Evolutionary conservation across 2,113 vertebrate species (phyloP).

Genomic region (Anolis sagrei): DNA sequence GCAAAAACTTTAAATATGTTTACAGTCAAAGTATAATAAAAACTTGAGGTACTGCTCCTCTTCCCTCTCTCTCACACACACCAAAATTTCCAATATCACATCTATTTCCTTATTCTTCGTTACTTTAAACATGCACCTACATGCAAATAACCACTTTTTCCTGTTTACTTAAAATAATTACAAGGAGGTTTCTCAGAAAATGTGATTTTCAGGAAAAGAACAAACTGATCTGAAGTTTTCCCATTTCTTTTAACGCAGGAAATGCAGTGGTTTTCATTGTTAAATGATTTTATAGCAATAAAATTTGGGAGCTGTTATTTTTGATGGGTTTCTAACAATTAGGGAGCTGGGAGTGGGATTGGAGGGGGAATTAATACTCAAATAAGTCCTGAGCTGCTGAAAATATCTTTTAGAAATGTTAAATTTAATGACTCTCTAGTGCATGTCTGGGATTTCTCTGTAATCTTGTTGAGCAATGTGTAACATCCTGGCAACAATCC

Average conservation of each 20-base stretch:
- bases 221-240: conserved; percentile 70
- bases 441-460: conserved; percentile 69
- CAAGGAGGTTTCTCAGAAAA: conserved; percentile 68
- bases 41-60: not conserved
- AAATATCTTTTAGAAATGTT: conserved; percentile 73
- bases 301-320: conserved; percentile 65
- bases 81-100: conserved; percentile 30
- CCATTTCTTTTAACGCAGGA: conserved; percentile 68
- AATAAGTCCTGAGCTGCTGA: conserved; percentile 63
- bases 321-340: conserved; percentile 56
- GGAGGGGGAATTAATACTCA: conserved; percentile 46
- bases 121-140: conserved; percentile 52
- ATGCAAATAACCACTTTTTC: conserved; percentile 73
- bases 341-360: conserved; percentile 41
- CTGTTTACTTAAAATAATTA: conserved; percentile 72
- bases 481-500: conserved; percentile 71
- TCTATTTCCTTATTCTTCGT: conserved; percentile 36
- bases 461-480: conserved; percentile 71
- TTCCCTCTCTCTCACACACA: conserved; percentile 6
- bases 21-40: conserved; percentile 19
- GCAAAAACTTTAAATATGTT: conserved; percentile 30
- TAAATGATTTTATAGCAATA: conserved; percentile 68
- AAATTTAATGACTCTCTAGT: conserved; percentile 66
- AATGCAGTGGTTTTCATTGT: conserved; percentile 66
- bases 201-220: conserved; percentile 74